phyloP scores from a whole-genome alignment of 2,888 invertebrate species.

The Rhyacophila evoluta region DNA sequence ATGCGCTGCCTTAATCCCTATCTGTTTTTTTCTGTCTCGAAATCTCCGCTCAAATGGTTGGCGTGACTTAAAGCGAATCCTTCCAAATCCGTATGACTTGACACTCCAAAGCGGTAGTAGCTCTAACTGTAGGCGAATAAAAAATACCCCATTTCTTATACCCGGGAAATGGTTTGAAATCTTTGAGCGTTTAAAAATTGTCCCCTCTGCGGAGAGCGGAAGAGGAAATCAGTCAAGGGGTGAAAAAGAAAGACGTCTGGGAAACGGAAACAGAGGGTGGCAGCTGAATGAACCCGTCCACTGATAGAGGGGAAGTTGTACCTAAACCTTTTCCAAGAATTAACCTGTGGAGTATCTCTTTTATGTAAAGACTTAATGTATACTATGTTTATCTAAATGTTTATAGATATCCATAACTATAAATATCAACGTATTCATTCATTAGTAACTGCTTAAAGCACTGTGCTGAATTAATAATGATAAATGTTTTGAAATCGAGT shows the following conservation, averaged over 20 bases:
- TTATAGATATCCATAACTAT: too few relatives aligned
- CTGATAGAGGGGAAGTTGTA: not conserved
- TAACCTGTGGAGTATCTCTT: not conserved
- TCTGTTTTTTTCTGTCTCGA: conserved; percentile 44
- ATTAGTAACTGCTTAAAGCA: too few relatives aligned
- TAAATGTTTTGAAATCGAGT: too few relatives aligned
- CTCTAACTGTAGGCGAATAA: conserved; percentile 33
- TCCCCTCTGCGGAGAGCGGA: conserved; percentile 39
- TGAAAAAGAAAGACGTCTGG: conserved; percentile 60
- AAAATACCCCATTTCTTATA: conserved; percentile 37
- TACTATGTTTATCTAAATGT: not conserved
- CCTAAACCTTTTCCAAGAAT: not conserved
- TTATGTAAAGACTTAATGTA: not conserved
- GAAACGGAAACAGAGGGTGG: conserved; percentile 58
- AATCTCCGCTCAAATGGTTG: conserved; percentile 51
- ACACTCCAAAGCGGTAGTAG: conserved; percentile 45
- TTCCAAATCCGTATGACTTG: conserved; percentile 51
- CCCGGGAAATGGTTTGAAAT: conserved; percentile 48
- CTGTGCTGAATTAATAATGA: too few relatives aligned
- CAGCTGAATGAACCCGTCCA: conserved; percentile 20
- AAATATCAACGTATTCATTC: too few relatives aligned
- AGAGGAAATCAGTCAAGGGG: conserved; percentile 54
- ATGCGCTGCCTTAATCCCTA: conserved; percentile 49
- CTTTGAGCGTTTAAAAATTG: conserved; percentile 53
- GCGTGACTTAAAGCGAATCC: conserved; percentile 45